Base-by-base conservation (phyloP, 1,140 invertebrate species). In the Rhizoglyphus robini region DNA sequence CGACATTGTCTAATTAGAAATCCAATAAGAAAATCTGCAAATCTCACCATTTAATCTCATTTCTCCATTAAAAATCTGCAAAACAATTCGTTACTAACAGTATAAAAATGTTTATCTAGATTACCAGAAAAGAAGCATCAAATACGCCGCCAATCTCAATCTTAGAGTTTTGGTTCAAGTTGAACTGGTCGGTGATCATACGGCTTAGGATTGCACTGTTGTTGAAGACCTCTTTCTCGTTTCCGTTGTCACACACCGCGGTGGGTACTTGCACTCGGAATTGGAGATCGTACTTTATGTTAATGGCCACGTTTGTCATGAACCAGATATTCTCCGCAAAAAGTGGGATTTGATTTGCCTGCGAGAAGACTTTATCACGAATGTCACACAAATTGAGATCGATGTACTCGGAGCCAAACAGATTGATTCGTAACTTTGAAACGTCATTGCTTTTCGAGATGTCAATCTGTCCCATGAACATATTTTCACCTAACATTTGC, bases 361-460 rank as follows among this genome's bases (percentile, higher is more conserved):
- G 58, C 2, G 15, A n/a, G 15, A 32, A 60, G 15, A 29, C 4
- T 46, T 60, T 60, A 46, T 60, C 27, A 46, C 58, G 58, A 29
- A 60, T 60, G 1, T 60, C 58, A 46, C 58, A 60, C 15, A 60
- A 2, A 34, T 60, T 60, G 13, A 60, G 58, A 46, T 60, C 27
- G 13, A 29, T n/a, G 29, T 60, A 60, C 29, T 41, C 29, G n/a
- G 58, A 34, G 29, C 58, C 58, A 2, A 60, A 34, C 25, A 60
- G 15, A 46, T 60, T 60, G 15, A 60, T 29, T 34, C 2, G n/a
- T 27, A 60, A 23, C 30, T 32, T 3, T n/a, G 25, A 8, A 8
- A 27, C 1, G 29, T 60, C 58, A 46, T 60, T 60, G 23, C 1
- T 3, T 34, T 60, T 60, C 3, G 4, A 34, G 13, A 60, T 2